Percentiles rank a stretch among this genome's conserved stretches.
Evolutionary conservation across 2,113 vertebrate genomes (phyloP).

Genomic region (Ceratotherium simum): DNA sequence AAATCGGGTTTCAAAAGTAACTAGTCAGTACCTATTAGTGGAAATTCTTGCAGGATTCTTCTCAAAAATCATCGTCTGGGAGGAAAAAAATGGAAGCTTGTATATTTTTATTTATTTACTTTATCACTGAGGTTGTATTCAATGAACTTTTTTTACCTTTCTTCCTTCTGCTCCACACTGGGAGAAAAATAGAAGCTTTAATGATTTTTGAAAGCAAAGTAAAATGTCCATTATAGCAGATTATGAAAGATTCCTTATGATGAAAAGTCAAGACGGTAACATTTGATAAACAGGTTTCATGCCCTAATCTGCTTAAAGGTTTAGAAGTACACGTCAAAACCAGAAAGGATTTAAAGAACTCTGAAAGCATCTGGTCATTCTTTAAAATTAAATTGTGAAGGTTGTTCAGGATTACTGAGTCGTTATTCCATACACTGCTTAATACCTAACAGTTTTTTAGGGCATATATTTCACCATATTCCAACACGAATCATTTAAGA

Average conservation of each 20-base stretch:
- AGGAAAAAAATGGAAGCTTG: neutral
- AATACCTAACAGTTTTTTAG: neutral
- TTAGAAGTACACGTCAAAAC: neutral
- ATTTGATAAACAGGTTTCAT: neutral
- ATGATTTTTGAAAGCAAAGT: neutral
- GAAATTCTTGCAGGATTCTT: neutral
- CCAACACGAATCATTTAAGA: neutral
- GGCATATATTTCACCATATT: neutral
- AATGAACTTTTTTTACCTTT: neutral
- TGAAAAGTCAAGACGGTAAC: neutral
- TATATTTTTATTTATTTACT: neutral
- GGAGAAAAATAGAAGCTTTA: neutral
- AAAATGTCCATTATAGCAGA: neutral
- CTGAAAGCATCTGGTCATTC: neutral
- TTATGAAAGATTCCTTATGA: neutral
- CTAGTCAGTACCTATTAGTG: neutral
- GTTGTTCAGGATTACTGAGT: neutral
- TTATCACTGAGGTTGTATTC: neutral
- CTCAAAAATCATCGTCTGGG: neutral
- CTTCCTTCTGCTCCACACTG: neutral
- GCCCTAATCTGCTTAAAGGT: neutral
- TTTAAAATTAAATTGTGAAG: neutral
- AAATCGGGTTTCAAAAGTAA: slow-evolving; percentile 3
- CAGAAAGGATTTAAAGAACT: neutral
- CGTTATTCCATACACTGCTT: neutral